These are phyloP conservation scores for Ceratotherium simum DNA, from an alignment of 2,113 vertebrate species.

Conservation along the genomic window DNA sequence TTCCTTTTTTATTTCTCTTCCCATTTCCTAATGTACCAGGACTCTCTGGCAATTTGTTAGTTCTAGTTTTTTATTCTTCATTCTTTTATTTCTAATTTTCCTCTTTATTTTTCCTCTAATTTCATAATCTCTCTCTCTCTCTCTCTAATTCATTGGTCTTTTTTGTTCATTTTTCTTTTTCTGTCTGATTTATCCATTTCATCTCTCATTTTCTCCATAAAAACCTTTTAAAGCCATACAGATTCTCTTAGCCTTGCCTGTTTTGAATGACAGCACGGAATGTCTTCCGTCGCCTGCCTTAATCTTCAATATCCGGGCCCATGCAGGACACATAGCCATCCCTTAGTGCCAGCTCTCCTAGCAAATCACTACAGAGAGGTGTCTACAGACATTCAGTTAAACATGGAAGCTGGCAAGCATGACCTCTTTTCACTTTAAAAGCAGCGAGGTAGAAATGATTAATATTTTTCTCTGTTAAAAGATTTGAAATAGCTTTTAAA, in stretches of 20 bases:
- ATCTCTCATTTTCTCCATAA: neutral
- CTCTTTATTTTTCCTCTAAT: neutral
- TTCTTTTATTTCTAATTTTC: neutral
- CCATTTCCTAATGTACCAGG: neutral
- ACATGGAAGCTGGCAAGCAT: neutral
- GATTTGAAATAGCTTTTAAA: neutral
- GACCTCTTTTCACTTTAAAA: neutral
- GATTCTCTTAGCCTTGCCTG: neutral
- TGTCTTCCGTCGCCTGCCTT: neutral
- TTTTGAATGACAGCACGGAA: neutral
- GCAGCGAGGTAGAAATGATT: neutral
- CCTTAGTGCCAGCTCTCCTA: neutral
- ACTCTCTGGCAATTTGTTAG: neutral
- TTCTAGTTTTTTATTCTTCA: neutral
- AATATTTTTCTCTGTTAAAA: slow-evolving; percentile 10
- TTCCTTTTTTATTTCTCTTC: neutral
- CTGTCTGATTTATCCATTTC: neutral
- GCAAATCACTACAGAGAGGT: neutral
- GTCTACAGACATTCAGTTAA: neutral
- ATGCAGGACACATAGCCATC: rapidly evolving
- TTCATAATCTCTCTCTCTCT: neutral
- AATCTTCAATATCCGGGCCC: neutral
- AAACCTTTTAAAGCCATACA: neutral
- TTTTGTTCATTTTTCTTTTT: neutral
- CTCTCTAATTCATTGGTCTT: neutral